phyloP scores from a whole-genome alignment of 2,113 vertebrate genomes.

The Loxodonta africana region DNA sequence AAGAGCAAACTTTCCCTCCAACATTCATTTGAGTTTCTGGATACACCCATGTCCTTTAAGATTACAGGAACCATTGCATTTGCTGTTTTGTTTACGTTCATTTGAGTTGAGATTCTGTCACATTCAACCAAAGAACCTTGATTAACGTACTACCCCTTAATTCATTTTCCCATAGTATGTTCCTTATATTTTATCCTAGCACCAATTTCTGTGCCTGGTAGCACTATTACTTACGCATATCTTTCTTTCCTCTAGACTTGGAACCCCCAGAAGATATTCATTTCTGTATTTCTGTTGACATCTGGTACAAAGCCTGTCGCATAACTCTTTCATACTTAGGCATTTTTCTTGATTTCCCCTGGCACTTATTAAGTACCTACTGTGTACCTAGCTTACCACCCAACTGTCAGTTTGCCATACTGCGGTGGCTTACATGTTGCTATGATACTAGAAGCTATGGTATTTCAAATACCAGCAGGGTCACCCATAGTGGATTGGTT shows the following conservation, averaged over 20 bases:
- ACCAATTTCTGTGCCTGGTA: not conserved
- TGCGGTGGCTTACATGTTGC: not conserved
- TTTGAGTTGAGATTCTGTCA: slow-evolving; percentile 40
- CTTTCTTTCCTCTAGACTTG: not conserved
- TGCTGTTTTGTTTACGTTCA: not conserved
- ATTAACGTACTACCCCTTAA: not conserved
- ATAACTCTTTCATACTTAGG: not conserved
- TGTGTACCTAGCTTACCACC: not conserved
- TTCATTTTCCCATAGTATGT: not conserved
- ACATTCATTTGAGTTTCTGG: not conserved
- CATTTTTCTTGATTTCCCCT: not conserved
- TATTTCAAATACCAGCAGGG: not conserved
- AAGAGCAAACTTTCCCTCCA: not conserved
- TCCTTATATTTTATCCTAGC: not conserved
- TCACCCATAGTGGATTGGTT: not conserved
- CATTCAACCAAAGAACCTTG: not conserved
- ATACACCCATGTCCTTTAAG: slow-evolving; percentile 15
- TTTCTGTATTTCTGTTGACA: not conserved
- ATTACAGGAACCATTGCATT: not conserved
- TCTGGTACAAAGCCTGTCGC: not conserved
- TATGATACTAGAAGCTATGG: not conserved
- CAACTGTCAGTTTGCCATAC: not conserved
- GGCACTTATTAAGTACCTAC: not conserved
- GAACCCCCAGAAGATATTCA: not conserved
- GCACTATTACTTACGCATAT: not conserved